Conservation (phyloP, 1,140 invertebrate genomes). For the Eubasilissa regina region DNA sequence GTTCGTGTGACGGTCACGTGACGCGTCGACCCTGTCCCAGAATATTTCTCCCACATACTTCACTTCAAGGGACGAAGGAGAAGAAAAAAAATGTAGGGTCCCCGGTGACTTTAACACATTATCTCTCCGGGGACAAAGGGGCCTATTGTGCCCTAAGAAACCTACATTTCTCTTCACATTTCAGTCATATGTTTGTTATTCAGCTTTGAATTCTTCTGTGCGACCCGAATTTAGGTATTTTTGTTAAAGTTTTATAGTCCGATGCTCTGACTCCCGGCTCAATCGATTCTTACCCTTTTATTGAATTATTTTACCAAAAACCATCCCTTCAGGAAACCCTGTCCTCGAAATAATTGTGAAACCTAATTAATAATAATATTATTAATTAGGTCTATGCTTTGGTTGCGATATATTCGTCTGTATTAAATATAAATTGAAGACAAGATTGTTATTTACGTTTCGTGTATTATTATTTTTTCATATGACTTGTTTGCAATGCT, state of each 20-base stretch:
- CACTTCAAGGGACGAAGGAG: constrained; percentile 18
- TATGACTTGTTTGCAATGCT: too few species aligned
- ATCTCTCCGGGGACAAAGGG: constrained; percentile 36
- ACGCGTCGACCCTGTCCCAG: constrained; percentile 5
- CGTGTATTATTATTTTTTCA: too few species aligned
- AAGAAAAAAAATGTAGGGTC: constrained; percentile 19
- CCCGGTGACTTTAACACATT: constrained; percentile 42
- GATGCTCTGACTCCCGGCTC: not conserved
- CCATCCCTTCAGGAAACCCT: too few species aligned
- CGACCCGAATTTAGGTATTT: constrained; percentile 24
- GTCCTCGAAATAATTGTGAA: too few species aligned
- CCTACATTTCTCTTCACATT: constrained; percentile 36
- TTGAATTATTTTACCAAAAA: constrained; percentile 1
- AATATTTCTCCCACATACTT: constrained; percentile 42
- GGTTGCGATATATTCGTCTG: too few species aligned
- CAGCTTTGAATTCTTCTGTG: constrained; percentile 32
- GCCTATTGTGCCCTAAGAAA: constrained; percentile 24
- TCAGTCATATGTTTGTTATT: constrained; percentile 35
- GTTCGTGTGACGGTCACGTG: not conserved
- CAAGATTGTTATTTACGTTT: too few species aligned
- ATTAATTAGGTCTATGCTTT: too few species aligned
- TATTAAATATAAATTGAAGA: too few species aligned
- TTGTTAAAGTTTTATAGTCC: constrained; percentile 27
- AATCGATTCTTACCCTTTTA: constrained; percentile 3
- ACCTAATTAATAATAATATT: too few species aligned